Percentiles rank a stretch among this genome's conserved stretches.
Evolutionary conservation across 1,140 invertebrate species (phyloP).

Genomic region (Papilio aristodemus): DNA sequence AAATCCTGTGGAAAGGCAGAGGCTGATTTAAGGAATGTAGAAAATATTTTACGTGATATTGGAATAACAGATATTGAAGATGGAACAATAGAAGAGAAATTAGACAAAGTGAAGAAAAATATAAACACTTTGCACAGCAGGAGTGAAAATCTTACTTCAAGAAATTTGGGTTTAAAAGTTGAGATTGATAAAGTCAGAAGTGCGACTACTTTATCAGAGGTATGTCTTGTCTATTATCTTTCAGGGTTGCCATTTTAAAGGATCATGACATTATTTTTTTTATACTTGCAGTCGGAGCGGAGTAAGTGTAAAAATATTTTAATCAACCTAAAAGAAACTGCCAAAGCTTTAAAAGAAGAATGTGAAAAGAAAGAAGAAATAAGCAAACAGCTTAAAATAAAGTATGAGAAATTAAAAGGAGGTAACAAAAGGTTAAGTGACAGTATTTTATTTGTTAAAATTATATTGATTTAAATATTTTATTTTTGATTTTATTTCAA

Average conservation of each 20-base stretch:
- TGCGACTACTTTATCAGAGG: slow-evolving; percentile 49
- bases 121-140: slow-evolving; percentile 57
- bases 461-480: not conserved
- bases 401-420: slow-evolving; percentile 85
- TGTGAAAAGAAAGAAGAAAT: slow-evolving; percentile 82
- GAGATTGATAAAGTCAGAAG: slow-evolving; percentile 67
- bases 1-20: slow-evolving; percentile 61
- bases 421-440: slow-evolving; percentile 79
- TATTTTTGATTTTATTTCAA: too few relatives aligned
- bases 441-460: not conserved
- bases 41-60: slow-evolving; percentile 63
- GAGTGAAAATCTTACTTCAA: slow-evolving; percentile 68
- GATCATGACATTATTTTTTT: not conserved
- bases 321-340: slow-evolving; percentile 79
- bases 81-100: slow-evolving; percentile 46
- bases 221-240: slow-evolving; percentile 37
- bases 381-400: slow-evolving; percentile 82
- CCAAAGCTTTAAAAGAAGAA: slow-evolving; percentile 81
- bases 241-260: not conserved
- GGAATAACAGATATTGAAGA: slow-evolving; percentile 60
- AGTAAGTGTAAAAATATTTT: slow-evolving; percentile 81
- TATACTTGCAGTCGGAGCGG: slow-evolving; percentile 74
- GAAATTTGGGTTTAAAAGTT: slow-evolving; percentile 62
- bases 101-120: slow-evolving; percentile 62
- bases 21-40: slow-evolving; percentile 62